Conservation (phyloP, 2,797 vertebrate genomes). For the Vultur gryphus region DNA sequence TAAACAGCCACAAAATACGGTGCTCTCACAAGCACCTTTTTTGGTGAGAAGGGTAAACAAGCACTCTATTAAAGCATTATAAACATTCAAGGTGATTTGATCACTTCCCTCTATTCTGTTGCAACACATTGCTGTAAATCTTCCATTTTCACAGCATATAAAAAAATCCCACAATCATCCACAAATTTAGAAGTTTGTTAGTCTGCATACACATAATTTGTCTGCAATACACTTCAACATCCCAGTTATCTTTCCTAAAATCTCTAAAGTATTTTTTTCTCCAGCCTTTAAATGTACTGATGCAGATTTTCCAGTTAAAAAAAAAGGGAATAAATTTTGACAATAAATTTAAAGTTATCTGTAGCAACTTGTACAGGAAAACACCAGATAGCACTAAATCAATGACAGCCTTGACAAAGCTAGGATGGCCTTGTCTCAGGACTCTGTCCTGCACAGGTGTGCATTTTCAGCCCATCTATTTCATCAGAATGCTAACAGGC, state of each 20-base stretch:
- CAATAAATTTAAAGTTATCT: background rate
- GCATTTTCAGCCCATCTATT: background rate
- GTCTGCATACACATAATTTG: background rate
- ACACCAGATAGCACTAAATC: background rate
- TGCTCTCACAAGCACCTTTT: slow-evolving; percentile 37
- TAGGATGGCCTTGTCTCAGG: background rate
- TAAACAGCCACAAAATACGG: slow-evolving; percentile 21
- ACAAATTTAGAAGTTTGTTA: background rate
- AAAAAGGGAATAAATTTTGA: background rate
- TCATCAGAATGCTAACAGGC: background rate
- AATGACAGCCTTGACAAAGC: background rate
- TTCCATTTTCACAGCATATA: background rate
- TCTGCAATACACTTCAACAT: background rate
- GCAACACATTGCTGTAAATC: background rate
- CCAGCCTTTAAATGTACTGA: background rate
- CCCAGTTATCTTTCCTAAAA: background rate
- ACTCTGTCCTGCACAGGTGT: background rate
- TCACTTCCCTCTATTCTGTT: background rate
- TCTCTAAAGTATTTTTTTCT: background rate
- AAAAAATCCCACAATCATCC: background rate
- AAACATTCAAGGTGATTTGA: slow-evolving; percentile 15
- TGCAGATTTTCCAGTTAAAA: background rate
- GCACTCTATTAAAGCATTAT: slow-evolving; percentile 62
- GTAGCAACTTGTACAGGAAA: background rate
- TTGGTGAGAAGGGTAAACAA: slow-evolving; percentile 64